Evolutionary conservation across 2,888 invertebrate species (phyloP).

Genomic region (Amphipoea lucens): DNA sequence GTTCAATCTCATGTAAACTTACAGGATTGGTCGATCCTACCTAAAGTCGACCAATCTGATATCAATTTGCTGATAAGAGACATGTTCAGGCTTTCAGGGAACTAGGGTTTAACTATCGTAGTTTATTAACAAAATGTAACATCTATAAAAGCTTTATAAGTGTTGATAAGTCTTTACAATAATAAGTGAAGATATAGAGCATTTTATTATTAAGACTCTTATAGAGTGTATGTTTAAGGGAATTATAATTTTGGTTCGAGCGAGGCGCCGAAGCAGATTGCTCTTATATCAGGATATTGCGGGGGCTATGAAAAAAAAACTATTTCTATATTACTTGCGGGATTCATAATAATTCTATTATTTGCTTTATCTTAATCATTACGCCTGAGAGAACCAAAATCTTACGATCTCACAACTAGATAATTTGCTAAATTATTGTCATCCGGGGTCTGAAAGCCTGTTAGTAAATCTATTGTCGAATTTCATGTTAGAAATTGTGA

Average conservation of each 20-base stretch:
- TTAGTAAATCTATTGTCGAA: background rate
- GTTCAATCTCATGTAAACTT: background rate
- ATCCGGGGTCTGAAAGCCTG: background rate
- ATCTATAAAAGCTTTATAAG: background rate
- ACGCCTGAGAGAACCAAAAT: slow-evolving; percentile 40
- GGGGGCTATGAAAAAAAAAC: slow-evolving; percentile 46
- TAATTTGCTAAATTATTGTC: slow-evolving; percentile 31
- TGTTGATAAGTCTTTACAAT: slow-evolving; percentile 23
- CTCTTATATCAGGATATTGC: slow-evolving; percentile 10
- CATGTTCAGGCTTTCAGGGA: background rate
- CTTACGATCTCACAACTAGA: slow-evolving; percentile 48
- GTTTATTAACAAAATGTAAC: slow-evolving; percentile 16
- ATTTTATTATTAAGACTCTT: slow-evolving; percentile 33
- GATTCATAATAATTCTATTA: slow-evolving; percentile 35
- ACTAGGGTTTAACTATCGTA: slow-evolving; percentile 6
- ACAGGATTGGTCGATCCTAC: background rate
- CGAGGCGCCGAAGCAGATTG: slow-evolving; percentile 38
- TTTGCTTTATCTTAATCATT: slow-evolving; percentile 20
- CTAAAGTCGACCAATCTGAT: background rate
- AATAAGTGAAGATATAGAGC: slow-evolving; percentile 24
- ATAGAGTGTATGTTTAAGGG: slow-evolving; percentile 16
- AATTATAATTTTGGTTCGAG: slow-evolving; percentile 12
- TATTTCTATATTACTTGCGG: slow-evolving; percentile 35
- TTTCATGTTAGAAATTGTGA: background rate
- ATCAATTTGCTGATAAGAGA: background rate